These are phyloP conservation scores for Listrodromus nycthemerus DNA, from an alignment of 2,888 invertebrate species.

Conservation along the genomic window DNA sequence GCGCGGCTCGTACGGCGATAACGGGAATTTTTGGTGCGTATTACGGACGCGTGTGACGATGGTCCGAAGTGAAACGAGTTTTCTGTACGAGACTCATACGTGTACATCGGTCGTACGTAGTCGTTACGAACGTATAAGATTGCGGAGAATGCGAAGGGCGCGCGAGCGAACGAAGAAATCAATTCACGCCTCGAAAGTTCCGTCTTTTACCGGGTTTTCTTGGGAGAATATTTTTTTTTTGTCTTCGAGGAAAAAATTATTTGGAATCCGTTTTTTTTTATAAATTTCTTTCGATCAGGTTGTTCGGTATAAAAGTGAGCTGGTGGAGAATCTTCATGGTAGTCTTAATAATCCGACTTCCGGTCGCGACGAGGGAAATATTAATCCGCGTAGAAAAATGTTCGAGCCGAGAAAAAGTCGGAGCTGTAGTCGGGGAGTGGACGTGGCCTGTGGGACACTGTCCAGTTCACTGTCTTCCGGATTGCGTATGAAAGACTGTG, in stretches of 20 bases:
- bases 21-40: slow-evolving; percentile 17
- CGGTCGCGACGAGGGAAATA: not conserved
- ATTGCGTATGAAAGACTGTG: slow-evolving; percentile 12
- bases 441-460: slow-evolving; percentile 56
- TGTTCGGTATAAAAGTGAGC: no score
- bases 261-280: no score
- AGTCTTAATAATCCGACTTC: not conserved
- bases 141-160: not conserved
- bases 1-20: not conserved
- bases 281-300: no score
- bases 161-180: slow-evolving; percentile 31
- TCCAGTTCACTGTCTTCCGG: slow-evolving; percentile 62
- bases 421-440: not conserved
- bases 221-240: no score
- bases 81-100: not conserved
- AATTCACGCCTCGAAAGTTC: slow-evolving; percentile 58
- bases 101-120: slow-evolving; percentile 28
- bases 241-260: no score
- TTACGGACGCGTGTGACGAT: not conserved
- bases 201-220: not conserved
- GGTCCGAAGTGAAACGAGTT: slow-evolving; percentile 40
- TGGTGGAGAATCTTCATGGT: not conserved
- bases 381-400: slow-evolving; percentile 1
- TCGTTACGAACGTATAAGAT: slow-evolving; percentile 12
- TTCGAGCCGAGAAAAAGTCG: slow-evolving; percentile 35